These are phyloP conservation scores for Drosophila pruinosa DNA, from an alignment of 1,140 invertebrate genomes.

Conservation along the genomic window DNA sequence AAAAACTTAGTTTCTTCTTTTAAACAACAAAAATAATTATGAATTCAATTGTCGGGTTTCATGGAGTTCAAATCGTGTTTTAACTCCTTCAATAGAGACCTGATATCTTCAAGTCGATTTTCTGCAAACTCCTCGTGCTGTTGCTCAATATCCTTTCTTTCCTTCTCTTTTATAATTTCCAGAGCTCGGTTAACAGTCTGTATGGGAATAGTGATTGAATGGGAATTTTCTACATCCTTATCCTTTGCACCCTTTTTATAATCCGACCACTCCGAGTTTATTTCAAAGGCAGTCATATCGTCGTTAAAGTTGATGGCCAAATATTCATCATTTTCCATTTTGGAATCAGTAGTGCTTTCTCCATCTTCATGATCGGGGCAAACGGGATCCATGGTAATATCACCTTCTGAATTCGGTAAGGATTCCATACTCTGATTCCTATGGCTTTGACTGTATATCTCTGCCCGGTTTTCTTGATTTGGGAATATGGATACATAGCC, in stretches of 20 bases:
- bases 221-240: too few species aligned
- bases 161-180: not conserved
- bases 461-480: not conserved
- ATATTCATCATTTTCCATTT: not conserved
- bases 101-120: not conserved
- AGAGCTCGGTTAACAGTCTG: not conserved
- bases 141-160: not conserved
- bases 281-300: not conserved
- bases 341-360: too few species aligned
- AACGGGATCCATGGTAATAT: not conserved
- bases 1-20: not conserved
- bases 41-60: not conserved
- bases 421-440: not conserved
- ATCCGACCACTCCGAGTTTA: too few species aligned
- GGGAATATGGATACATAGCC: not conserved
- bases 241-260: too few species aligned
- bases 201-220: not conserved
- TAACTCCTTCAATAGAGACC: not conserved
- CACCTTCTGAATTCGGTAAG: not conserved
- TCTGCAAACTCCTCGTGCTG: not conserved
- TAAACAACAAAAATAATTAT: not conserved
- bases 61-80: not conserved
- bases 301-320: not conserved
- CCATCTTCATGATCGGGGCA: not conserved
- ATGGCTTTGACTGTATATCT: not conserved